Conservation (phyloP, 2,113 vertebrate genomes). For the Nannospalax galili region DNA sequence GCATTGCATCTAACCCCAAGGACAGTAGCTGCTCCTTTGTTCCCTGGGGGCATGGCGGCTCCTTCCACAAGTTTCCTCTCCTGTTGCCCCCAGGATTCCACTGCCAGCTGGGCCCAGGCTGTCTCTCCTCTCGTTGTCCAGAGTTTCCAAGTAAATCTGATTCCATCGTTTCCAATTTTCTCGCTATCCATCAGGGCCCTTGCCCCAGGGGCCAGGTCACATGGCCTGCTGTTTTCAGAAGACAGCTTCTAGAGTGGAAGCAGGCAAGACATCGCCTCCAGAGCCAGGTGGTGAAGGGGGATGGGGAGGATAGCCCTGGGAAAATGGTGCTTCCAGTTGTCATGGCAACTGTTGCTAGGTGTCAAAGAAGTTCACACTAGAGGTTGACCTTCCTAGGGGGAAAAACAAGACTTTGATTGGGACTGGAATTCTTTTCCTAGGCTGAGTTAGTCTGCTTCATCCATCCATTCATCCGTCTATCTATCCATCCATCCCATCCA, state of each 20-base stretch:
- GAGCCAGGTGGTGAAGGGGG: constrained; percentile 43
- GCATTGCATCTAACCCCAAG: neutral
- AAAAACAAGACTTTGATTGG: neutral
- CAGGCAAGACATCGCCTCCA: neutral
- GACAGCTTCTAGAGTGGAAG: neutral
- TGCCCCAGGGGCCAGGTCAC: neutral
- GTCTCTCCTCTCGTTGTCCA: neutral
- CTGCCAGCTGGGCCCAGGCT: neutral
- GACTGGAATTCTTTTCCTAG: constrained; percentile 35
- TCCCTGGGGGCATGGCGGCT: neutral
- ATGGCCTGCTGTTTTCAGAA: neutral
- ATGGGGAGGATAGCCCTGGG: neutral
- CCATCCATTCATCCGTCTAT: neutral
- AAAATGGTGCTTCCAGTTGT: constrained; percentile 68
- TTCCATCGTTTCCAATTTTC: constrained; percentile 1
- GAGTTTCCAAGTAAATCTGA: neutral
- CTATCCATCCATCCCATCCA: neutral
- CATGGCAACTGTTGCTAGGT: constrained; percentile 70
- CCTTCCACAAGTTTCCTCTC: neutral
- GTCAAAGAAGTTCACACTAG: constrained; percentile 14
- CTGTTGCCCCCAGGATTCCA: neutral
- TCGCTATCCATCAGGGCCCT: constrained; percentile 45
- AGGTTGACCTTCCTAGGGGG: constrained; percentile 52
- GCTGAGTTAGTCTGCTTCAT: neutral
- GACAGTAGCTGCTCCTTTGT: neutral